Conservation (phyloP, 2,797 vertebrate species). For the Halcyon chelicuti region DNA sequence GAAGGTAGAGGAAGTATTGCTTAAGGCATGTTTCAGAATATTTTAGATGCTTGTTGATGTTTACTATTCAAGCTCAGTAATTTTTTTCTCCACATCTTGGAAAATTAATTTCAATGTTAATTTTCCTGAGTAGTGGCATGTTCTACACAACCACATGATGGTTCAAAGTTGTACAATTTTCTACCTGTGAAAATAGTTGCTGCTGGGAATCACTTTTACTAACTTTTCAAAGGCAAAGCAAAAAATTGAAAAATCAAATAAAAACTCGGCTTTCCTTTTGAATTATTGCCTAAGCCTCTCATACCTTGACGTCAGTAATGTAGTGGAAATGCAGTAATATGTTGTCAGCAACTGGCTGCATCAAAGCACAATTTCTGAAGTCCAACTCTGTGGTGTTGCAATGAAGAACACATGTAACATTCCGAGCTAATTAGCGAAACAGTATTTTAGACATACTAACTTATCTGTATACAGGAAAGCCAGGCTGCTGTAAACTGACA, state of each 20-base stretch:
- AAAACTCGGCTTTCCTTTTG: background rate
- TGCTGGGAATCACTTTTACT: background rate
- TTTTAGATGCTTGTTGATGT: slow-evolving; percentile 55
- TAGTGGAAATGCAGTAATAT: background rate
- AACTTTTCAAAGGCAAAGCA: background rate
- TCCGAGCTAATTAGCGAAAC: background rate
- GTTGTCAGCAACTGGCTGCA: background rate
- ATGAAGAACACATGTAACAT: background rate
- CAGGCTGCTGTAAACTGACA: background rate
- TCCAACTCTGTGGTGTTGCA: background rate
- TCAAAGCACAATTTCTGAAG: background rate
- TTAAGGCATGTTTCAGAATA: slow-evolving; percentile 55
- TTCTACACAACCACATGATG: background rate
- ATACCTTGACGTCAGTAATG: background rate
- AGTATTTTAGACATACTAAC: background rate
- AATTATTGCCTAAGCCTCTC: background rate
- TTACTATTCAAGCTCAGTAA: slow-evolving; percentile 24
- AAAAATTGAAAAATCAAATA: background rate
- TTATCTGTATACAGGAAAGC: background rate
- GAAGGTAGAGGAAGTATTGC: background rate
- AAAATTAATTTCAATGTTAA: background rate
- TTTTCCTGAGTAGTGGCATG: background rate
- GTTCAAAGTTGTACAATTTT: background rate
- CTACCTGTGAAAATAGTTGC: background rate
- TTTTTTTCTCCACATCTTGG: background rate